phyloP scores from a whole-genome alignment of 1,140 invertebrate species.

The Papilio helenus region DNA sequence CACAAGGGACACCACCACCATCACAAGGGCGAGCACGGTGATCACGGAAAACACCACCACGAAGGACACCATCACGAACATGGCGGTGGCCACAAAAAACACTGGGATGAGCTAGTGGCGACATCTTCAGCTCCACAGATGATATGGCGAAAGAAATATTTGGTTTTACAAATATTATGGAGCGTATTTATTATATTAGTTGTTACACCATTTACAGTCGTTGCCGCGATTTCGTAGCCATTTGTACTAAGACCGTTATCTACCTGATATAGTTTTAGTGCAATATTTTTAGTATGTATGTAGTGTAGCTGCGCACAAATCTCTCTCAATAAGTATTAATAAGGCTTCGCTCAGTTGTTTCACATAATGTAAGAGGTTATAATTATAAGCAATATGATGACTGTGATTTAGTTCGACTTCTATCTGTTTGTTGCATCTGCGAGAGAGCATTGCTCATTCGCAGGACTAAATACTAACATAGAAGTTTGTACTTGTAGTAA shows the following conservation, averaged over 20 bases:
- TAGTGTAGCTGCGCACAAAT: background rate
- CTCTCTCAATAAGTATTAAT: conserved; percentile 5
- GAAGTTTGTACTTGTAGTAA: background rate
- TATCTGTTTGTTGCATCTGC: background rate
- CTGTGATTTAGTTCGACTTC: background rate
- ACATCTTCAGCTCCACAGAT: background rate
- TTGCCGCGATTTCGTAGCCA: background rate
- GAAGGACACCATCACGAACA: conserved; percentile 71
- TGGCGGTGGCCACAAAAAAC: conserved; percentile 63
- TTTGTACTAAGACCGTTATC: conserved; percentile 22
- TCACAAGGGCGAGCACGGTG: conserved; percentile 71
- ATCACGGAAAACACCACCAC: conserved; percentile 72
- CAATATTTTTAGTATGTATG: background rate
- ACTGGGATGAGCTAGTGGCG: conserved; percentile 40
- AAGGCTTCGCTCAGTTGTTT: background rate
- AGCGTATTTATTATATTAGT: conserved; percentile 28
- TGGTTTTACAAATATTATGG: conserved; percentile 35
- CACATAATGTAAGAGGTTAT: background rate
- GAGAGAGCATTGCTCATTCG: background rate
- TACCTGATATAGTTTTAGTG: conserved; percentile 31
- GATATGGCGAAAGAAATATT: conserved; percentile 18
- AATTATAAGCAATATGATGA: background rate
- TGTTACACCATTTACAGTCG: background rate
- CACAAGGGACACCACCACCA: conserved; percentile 77
- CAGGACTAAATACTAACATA: too few species aligned